Evolutionary conservation across 1,140 invertebrate species (phyloP).

Genomic region (Cataglyphis hispanica): DNA sequence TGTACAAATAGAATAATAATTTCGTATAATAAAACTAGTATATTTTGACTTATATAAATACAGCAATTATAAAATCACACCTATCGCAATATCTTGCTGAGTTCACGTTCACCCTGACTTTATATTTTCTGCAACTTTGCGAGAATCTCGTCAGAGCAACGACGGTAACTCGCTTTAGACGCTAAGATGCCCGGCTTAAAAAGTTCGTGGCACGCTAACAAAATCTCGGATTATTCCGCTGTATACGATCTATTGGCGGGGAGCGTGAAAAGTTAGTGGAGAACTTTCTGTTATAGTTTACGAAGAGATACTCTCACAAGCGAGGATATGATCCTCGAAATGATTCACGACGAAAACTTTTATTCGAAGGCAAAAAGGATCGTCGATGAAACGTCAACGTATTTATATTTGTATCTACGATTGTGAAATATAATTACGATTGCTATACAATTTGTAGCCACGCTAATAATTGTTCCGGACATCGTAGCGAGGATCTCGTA

Average conservation of each 20-base stretch:
- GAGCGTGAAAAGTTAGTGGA: background rate
- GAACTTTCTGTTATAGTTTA: constrained; percentile 36
- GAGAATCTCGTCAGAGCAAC: background rate
- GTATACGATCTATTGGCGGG: constrained; percentile 27
- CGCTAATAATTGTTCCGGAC: background rate
- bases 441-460: constrained; percentile 11
- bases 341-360: background rate
- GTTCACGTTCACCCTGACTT: background rate
- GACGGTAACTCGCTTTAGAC: background rate
- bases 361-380: background rate
- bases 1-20: background rate
- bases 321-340: background rate
- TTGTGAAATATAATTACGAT: constrained; percentile 29
- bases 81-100: background rate
- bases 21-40: too few relatives aligned
- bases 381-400: background rate
- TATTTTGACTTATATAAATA: too few relatives aligned
- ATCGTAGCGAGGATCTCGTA: constrained; percentile 10
- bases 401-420: background rate
- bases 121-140: constrained; percentile 23
- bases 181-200: background rate
- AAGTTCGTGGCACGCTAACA: constrained; percentile 14
- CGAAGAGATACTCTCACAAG: background rate
- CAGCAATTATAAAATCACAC: constrained; percentile 19
- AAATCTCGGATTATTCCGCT: constrained; percentile 19